A percentile compares a stretch with the other conserved stretches of the same genome.
These are phyloP conservation scores for Drosophila helvetica DNA, from an alignment of 2,888 invertebrate genomes.

Conservation along the genomic window DNA sequence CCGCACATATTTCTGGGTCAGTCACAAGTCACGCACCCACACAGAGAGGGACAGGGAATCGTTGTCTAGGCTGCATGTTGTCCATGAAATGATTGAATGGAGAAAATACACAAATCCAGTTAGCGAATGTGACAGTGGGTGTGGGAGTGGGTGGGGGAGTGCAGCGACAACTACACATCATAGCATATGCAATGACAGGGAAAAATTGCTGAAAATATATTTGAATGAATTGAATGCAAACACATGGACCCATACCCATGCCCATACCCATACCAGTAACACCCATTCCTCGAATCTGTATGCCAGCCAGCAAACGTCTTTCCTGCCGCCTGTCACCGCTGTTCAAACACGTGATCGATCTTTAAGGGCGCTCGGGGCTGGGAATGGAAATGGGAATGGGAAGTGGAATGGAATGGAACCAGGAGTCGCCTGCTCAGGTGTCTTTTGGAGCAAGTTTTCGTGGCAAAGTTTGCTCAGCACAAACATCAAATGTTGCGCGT, in stretches of 20 bases:
- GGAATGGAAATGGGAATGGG: constrained; percentile 23
- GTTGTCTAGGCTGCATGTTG: constrained; percentile 51
- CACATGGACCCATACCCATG: constrained; percentile 25
- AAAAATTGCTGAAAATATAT: constrained; percentile 69
- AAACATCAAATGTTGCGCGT: constrained; percentile 71
- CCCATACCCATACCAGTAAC: too few species aligned
- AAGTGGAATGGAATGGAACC: neutral
- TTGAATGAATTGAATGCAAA: constrained; percentile 67
- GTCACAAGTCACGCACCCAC: constrained; percentile 34
- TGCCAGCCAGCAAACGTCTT: constrained; percentile 5
- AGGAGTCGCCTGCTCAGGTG: constrained; percentile 64
- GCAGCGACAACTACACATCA: constrained; percentile 31
- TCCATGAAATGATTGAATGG: constrained; percentile 64
- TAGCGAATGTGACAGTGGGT: constrained; percentile 13
- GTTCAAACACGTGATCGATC: constrained; percentile 71
- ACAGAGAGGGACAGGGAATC: constrained; percentile 27
- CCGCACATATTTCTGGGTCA: constrained; percentile 27
- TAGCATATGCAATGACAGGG: constrained; percentile 62
- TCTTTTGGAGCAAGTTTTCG: constrained; percentile 71
- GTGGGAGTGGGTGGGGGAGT: neutral
- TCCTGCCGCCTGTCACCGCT: constrained; percentile 51
- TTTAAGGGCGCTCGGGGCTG: constrained; percentile 46
- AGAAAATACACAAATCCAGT: constrained; percentile 29
- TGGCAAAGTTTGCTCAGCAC: constrained; percentile 74
- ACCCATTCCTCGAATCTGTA: neutral